A percentile compares a stretch with the other conserved stretches of the same genome.
Conservation (phyloP, 2,113 vertebrate species). For the Psammodynastes pulverulentus region DNA sequence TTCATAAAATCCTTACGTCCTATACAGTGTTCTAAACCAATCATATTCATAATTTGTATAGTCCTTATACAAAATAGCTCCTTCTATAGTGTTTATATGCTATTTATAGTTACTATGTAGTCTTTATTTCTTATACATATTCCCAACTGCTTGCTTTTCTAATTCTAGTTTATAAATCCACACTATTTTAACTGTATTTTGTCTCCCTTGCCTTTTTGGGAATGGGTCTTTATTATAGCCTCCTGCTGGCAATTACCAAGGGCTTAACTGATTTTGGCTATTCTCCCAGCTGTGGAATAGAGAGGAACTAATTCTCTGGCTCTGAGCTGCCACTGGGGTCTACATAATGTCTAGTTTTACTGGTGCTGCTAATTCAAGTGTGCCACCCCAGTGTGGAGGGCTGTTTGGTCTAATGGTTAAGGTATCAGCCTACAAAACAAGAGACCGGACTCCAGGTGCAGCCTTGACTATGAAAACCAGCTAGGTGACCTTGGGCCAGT, state of each 20-base stretch:
- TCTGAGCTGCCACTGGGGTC: neutral
- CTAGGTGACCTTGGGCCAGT: too few relatives aligned
- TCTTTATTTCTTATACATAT: neutral
- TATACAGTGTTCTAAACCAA: too few relatives aligned
- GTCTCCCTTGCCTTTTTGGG: neutral
- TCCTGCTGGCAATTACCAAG: neutral
- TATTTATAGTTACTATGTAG: neutral
- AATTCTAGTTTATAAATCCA: neutral
- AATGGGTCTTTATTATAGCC: neutral
- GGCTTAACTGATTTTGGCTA: neutral
- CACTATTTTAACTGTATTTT: neutral
- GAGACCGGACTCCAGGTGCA: too few relatives aligned
- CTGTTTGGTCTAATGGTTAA: too few relatives aligned
- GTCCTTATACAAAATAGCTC: too few relatives aligned
- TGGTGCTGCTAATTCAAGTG: neutral
- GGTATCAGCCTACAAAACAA: too few relatives aligned
- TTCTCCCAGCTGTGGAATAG: neutral
- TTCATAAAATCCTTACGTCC: too few relatives aligned
- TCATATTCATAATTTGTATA: neutral
- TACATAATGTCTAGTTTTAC: neutral
- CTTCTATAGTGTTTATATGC: neutral
- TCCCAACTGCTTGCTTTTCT: neutral
- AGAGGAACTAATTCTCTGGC: neutral
- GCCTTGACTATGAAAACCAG: too few relatives aligned
- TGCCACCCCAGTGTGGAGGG: too few relatives aligned